phyloP scores from a whole-genome alignment of 2,797 vertebrate genomes.

The Masticophis lateralis region DNA sequence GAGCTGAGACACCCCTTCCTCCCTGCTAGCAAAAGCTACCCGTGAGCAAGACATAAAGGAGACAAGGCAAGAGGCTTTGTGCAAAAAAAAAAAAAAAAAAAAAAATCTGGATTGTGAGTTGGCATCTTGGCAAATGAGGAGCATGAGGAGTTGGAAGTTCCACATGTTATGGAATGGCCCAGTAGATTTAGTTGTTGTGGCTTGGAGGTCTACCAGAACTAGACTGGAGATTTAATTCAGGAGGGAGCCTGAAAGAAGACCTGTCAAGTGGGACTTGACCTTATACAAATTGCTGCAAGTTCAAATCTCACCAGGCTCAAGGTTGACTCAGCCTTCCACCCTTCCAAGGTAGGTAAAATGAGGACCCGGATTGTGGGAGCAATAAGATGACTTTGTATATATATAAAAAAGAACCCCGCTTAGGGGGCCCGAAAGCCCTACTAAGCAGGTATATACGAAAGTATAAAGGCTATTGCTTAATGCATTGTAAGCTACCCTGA shows the following conservation, averaged over 20 bases:
- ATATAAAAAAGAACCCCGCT: no score
- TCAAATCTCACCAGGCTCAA: no score
- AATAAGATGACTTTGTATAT: no score
- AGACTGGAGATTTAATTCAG: background rate
- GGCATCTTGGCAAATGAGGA: background rate
- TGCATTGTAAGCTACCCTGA: no score
- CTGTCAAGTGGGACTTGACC: background rate
- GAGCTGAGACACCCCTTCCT: background rate
- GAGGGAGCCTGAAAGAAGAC: background rate
- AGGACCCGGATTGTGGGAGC: no score
- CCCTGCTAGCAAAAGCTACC: background rate
- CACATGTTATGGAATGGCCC: background rate
- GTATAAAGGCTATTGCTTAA: no score
- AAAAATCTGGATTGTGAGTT: background rate
- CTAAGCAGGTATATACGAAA: no score
- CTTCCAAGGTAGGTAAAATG: no score
- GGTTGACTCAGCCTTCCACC: no score
- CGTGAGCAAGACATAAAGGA: background rate
- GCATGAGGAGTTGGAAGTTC: background rate
- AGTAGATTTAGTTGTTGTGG: background rate
- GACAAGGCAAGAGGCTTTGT: background rate
- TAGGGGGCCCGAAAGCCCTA: no score
- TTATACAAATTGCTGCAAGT: background rate
- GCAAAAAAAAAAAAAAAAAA: background rate
- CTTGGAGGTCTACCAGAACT: background rate